These are phyloP conservation scores for Lepidonotus clava DNA, from an alignment of 2,888 invertebrate species.

Conservation along the genomic window DNA sequence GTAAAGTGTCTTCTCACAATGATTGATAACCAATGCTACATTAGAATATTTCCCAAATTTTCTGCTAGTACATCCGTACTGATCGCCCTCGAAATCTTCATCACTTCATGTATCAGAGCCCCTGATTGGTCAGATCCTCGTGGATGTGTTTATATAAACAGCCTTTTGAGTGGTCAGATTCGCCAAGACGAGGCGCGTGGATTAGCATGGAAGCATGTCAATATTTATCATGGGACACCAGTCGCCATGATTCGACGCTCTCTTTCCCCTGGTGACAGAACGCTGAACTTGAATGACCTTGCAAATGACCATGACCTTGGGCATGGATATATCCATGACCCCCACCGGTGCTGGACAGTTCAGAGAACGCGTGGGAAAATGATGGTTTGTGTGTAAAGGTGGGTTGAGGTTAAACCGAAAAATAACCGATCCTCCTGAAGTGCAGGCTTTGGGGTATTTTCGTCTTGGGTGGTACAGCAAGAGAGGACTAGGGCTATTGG, in stretches of 20 bases:
- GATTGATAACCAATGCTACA: too few species aligned
- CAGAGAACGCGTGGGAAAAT: slow-evolving; percentile 21
- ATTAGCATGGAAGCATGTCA: slow-evolving; percentile 46
- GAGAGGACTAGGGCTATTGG: too few species aligned
- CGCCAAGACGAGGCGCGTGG: not conserved
- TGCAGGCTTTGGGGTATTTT: not conserved
- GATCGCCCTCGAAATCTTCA: too few species aligned
- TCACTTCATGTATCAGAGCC: not conserved
- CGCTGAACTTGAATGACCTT: slow-evolving; percentile 39
- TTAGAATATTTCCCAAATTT: too few species aligned
- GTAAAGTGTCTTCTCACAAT: too few species aligned
- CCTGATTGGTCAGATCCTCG: not conserved
- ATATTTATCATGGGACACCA: slow-evolving; percentile 31
- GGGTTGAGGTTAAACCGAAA: not conserved
- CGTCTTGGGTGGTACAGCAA: slow-evolving; percentile 9
- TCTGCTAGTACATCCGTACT: too few species aligned
- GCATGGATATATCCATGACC: slow-evolving; percentile 19
- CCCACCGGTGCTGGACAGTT: slow-evolving; percentile 11
- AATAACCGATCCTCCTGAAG: not conserved
- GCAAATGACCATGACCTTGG: slow-evolving; percentile 42
- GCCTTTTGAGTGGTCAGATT: not conserved
- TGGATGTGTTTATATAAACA: slow-evolving; percentile 40
- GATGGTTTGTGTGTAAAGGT: slow-evolving; percentile 16
- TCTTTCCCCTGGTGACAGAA: slow-evolving; percentile 18
- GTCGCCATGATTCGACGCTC: not conserved